phyloP scores from a whole-genome alignment of 2,888 invertebrate species.

The Thalpophila matura region DNA sequence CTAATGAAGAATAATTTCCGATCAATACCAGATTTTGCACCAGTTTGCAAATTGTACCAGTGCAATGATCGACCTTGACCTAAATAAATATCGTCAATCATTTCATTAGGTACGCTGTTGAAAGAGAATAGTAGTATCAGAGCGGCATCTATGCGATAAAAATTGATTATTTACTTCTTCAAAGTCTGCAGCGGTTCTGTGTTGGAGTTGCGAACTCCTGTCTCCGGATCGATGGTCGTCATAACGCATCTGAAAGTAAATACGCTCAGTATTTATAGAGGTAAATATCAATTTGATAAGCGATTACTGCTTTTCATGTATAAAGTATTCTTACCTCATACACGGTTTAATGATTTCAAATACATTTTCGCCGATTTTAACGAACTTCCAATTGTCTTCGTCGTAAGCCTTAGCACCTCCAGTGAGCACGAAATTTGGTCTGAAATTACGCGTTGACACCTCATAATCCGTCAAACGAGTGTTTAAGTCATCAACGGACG shows the following conservation, averaged over 20 bases:
- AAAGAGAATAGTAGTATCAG: not conserved
- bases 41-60: too few species aligned
- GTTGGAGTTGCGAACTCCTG: slow-evolving; percentile 90
- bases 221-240: slow-evolving; percentile 93
- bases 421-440: slow-evolving; percentile 93
- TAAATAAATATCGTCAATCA: too few species aligned
- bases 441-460: slow-evolving; percentile 90
- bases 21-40: too few species aligned
- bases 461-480: slow-evolving; percentile 85
- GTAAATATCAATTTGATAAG: too few species aligned
- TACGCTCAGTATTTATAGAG: not conserved
- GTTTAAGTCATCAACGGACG: slow-evolving; percentile 93
- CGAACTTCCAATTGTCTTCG: slow-evolving; percentile 94
- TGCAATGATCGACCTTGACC: too few species aligned
- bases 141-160: not conserved
- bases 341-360: slow-evolving; percentile 93
- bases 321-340: slow-evolving; percentile 83
- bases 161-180: slow-evolving; percentile 85
- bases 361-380: slow-evolving; percentile 92
- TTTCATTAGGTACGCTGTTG: too few species aligned
- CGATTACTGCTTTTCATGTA: not conserved
- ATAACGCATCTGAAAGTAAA: slow-evolving; percentile 91
- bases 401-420: slow-evolving; percentile 91
- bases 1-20: too few species aligned
- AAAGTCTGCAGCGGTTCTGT: slow-evolving; percentile 92